phyloP scores from a whole-genome alignment of 2,113 vertebrate species.

The Bagarius yarrelli region DNA sequence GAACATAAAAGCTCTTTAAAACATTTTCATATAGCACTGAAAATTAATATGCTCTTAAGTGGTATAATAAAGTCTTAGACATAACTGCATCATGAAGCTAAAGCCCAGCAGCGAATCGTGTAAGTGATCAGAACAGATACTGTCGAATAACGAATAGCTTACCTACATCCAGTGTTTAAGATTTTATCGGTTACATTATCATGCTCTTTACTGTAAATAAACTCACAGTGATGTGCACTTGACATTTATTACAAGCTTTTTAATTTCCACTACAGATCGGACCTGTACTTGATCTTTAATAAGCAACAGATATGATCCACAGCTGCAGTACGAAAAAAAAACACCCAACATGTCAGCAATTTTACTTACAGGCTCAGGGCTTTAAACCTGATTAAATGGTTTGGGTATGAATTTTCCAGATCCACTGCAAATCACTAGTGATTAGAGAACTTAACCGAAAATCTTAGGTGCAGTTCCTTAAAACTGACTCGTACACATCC shows the following conservation, averaged over 20 bases:
- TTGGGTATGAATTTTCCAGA: background rate
- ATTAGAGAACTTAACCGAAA: background rate
- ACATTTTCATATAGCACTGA: background rate
- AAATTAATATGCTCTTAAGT: background rate
- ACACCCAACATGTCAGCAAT: conserved; percentile 34
- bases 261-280: conserved; percentile 61
- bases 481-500: background rate
- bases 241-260: conserved; percentile 52
- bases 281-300: conserved; percentile 59
- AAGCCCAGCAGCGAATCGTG: background rate
- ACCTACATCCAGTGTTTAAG: conserved; percentile 46
- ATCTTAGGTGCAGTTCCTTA: background rate
- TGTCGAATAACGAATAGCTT: conserved; percentile 10
- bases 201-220: conserved; percentile 31
- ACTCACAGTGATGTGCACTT: conserved; percentile 18
- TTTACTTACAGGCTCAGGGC: conserved; percentile 31
- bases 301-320: conserved; percentile 31
- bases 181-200: conserved; percentile 47
- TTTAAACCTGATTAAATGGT: conserved; percentile 22
- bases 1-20: conserved; percentile 7
- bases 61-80: background rate
- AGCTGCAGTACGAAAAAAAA: conserved; percentile 30
- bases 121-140: background rate
- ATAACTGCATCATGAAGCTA: background rate
- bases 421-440: background rate